A percentile compares a stretch with the other conserved stretches of the same genome.
These are phyloP conservation scores for Pantelozetes paolii DNA, from an alignment of 2,888 invertebrate genomes.

Conservation along the genomic window DNA sequence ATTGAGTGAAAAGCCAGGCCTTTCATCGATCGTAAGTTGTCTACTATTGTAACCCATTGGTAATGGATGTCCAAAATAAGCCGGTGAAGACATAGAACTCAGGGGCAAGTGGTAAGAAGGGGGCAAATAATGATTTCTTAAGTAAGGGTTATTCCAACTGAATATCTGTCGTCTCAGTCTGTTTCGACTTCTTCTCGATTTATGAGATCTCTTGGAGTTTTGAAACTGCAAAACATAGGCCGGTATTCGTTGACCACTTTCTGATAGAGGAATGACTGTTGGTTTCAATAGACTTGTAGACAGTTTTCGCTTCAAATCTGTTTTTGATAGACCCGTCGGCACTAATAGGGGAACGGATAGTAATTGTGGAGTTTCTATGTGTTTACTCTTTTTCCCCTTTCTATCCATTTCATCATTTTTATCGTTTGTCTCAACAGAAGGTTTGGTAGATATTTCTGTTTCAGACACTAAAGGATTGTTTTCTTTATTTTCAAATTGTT, in stretches of 20 bases:
- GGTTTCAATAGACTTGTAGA: slow-evolving; percentile 30
- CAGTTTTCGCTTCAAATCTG: slow-evolving; percentile 18
- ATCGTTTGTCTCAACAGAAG: background rate
- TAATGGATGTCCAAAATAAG: background rate
- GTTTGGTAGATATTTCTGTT: background rate
- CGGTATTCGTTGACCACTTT: slow-evolving; percentile 35
- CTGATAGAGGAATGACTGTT: slow-evolving; percentile 35
- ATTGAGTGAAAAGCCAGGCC: background rate
- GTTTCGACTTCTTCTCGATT: background rate
- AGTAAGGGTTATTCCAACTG: slow-evolving; percentile 8
- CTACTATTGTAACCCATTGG: background rate
- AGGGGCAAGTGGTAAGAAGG: background rate
- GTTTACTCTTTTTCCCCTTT: background rate
- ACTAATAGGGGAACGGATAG: slow-evolving; percentile 35
- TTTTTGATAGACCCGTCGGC: slow-evolving; percentile 25
- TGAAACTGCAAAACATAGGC: slow-evolving; percentile 39
- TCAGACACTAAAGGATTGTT: no score
- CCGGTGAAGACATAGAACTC: background rate
- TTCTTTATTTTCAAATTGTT: background rate
- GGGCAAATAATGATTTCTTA: background rate
- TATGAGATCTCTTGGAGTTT: background rate
- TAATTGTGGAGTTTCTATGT: background rate
- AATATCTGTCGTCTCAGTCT: slow-evolving; percentile 1
- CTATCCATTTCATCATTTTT: background rate
- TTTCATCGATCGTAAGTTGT: background rate